Percentiles rank a stretch among this genome's conserved stretches.
Conservation (phyloP, 2,113 vertebrate species). For the Urocitellus parryii region DNA sequence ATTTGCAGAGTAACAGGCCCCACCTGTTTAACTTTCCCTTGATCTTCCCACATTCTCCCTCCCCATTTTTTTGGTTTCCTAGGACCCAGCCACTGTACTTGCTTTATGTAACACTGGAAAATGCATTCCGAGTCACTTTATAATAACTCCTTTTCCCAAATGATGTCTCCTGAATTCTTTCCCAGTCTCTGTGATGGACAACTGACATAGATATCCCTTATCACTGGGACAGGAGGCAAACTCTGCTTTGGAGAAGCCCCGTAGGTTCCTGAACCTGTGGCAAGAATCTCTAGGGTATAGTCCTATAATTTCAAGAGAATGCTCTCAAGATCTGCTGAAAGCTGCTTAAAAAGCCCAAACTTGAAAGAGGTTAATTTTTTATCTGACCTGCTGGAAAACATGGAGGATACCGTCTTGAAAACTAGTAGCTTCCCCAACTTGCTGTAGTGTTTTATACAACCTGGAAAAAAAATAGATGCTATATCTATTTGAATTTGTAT, state of each 20-base stretch:
- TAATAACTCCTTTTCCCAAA: neutral
- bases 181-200: neutral
- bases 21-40: neutral
- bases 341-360: neutral
- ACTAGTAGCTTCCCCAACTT: slow-evolving; percentile 31
- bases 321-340: neutral
- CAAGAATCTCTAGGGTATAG: neutral
- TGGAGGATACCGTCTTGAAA: neutral
- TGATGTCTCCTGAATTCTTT: neutral
- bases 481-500: neutral
- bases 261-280: neutral
- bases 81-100: neutral
- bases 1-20: neutral
- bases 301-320: neutral
- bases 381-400: neutral
- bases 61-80: neutral
- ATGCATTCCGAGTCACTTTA: neutral
- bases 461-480: neutral
- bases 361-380: neutral
- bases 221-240: neutral
- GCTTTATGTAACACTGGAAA: neutral
- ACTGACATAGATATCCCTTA: neutral
- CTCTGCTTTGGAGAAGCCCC: neutral
- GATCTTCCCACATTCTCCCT: neutral
- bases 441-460: neutral